phyloP scores from a whole-genome alignment of 2,113 vertebrate genomes.

The Odobenus rosmarus region DNA sequence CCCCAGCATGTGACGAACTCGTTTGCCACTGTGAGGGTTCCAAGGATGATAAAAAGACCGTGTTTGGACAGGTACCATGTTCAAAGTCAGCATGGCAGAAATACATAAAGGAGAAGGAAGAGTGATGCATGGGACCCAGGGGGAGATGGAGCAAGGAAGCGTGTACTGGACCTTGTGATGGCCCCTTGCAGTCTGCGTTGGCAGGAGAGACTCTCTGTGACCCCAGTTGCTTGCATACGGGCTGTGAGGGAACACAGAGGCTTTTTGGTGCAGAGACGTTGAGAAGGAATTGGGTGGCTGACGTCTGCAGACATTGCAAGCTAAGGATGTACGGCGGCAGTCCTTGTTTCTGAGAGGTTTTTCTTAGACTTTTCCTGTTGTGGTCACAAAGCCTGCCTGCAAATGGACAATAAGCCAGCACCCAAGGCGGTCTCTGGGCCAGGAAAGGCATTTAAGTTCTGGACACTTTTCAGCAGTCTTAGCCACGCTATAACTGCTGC shows the following conservation, averaged over 20 bases:
- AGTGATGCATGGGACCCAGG: neutral
- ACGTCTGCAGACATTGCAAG: rapidly evolving
- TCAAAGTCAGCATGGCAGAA: neutral
- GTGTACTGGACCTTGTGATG: neutral
- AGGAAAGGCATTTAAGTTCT: neutral
- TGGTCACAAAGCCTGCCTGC: too few relatives aligned
- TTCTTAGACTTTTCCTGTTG: neutral
- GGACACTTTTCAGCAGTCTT: neutral
- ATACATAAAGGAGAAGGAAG: neutral
- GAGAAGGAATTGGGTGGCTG: neutral
- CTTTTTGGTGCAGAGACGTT: rapidly evolving
- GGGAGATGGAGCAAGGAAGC: neutral
- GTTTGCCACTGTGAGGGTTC: too few relatives aligned
- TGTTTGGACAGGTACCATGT: rapidly evolving
- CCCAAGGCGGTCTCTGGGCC: neutral
- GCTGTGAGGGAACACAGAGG: neutral
- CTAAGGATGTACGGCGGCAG: rapidly evolving
- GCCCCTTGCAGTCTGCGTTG: neutral
- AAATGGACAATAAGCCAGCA: neutral
- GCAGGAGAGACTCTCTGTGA: too few relatives aligned
- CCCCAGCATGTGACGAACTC: neutral
- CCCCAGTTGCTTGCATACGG: rapidly evolving
- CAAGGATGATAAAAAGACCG: rapidly evolving
- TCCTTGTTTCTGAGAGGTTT: neutral
- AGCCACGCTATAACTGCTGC: rapidly evolving